Conservation (phyloP, 2,888 invertebrate species). For the Stenichneumon culpator region DNA sequence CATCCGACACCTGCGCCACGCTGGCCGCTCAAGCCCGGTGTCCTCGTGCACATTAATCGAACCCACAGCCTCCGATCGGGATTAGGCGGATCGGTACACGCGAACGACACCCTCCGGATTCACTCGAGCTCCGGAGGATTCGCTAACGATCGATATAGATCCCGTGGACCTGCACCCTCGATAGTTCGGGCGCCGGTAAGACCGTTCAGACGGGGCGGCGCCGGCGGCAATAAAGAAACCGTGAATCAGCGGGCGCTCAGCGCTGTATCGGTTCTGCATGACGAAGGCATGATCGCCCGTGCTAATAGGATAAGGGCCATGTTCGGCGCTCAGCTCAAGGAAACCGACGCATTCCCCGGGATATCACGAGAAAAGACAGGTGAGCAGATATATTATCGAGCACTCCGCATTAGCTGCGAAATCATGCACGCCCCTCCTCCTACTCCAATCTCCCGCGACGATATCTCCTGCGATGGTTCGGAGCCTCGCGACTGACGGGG, state of each 20-base stretch:
- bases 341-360: constrained; percentile 81
- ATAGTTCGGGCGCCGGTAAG: constrained; percentile 70
- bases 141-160: constrained; percentile 68
- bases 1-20: constrained; percentile 87
- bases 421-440: neutral
- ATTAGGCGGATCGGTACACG: constrained; percentile 75
- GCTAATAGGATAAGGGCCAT: constrained; percentile 83
- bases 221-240: constrained; percentile 56
- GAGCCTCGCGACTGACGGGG: neutral
- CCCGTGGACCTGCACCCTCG: constrained; percentile 60
- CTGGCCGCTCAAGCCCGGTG: constrained; percentile 96
- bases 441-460: neutral
- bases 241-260: constrained; percentile 67
- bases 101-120: constrained; percentile 75
- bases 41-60: constrained; percentile 94
- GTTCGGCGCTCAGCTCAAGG: constrained; percentile 82
- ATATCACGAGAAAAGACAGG: constrained; percentile 84
- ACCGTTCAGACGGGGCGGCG: constrained; percentile 68
- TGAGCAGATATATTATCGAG: constrained; percentile 71
- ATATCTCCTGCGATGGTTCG: neutral
- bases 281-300: constrained; percentile 83
- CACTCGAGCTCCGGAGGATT: constrained; percentile 69
- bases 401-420: constrained; percentile 3
- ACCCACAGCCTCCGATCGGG: constrained; percentile 88
- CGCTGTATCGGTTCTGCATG: constrained; percentile 74